phyloP scores from a whole-genome alignment of 2,797 vertebrate species.

The Scomberomorus guttatus region DNA sequence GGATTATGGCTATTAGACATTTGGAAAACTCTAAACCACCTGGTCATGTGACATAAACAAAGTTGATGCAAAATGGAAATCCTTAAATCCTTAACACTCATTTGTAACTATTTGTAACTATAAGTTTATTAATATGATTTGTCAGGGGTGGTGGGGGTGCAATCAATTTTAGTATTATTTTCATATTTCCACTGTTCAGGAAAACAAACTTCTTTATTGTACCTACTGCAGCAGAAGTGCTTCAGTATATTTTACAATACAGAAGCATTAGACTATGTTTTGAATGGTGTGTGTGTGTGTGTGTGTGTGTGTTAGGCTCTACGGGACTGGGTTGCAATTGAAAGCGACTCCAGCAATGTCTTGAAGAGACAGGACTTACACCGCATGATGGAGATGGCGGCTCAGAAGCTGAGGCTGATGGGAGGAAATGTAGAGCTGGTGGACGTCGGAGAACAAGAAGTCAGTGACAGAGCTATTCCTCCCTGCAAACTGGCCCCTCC shows the following conservation, averaged over 20 bases:
- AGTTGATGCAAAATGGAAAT: too few species aligned
- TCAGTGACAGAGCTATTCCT: slow-evolving; percentile 52
- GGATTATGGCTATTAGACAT: too few species aligned
- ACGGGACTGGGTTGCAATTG: slow-evolving; percentile 83
- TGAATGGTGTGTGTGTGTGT: slow-evolving; percentile 14
- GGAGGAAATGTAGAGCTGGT: slow-evolving; percentile 80
- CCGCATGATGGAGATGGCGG: slow-evolving; percentile 84
- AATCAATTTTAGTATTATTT: neutral
- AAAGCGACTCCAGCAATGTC: slow-evolving; percentile 86
- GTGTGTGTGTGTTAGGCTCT: slow-evolving; percentile 72
- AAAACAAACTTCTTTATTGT: neutral
- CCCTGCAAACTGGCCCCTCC: neutral
- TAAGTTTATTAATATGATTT: neutral
- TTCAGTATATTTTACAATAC: neutral
- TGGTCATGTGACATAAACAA: too few species aligned
- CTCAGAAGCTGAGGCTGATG: slow-evolving; percentile 81
- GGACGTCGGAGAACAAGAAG: slow-evolving; percentile 83
- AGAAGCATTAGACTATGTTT: neutral
- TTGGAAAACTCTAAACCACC: too few species aligned
- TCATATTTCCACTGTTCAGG: neutral
- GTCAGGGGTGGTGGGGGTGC: neutral
- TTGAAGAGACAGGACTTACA: slow-evolving; percentile 80
- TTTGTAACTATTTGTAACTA: too few species aligned
- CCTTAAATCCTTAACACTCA: too few species aligned
- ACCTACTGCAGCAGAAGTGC: neutral